Conservation (phyloP, 2,113 vertebrate species). For the Tupaia tana region DNA sequence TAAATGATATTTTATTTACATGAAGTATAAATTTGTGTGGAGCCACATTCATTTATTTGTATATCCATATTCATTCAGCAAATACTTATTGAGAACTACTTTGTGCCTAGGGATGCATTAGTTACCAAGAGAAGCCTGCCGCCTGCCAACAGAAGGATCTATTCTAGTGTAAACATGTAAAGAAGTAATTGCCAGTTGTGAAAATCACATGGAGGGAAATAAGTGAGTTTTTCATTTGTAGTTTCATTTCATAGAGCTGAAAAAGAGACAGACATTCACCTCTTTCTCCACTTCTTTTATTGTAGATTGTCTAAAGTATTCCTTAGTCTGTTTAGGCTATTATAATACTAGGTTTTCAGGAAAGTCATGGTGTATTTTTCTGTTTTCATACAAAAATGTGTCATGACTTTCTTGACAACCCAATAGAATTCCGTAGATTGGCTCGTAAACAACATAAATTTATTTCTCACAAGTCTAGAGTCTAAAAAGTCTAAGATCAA, state of each 20-base stretch:
- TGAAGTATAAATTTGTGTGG: not conserved
- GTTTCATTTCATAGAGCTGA: not conserved
- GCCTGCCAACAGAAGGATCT: not conserved
- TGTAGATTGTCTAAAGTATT: not conserved
- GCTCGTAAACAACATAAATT: not conserved
- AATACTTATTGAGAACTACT: not conserved
- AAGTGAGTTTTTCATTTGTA: slow-evolving; percentile 3
- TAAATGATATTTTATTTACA: not conserved
- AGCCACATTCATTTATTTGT: not conserved
- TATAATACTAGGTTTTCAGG: not conserved
- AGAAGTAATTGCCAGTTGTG: not conserved
- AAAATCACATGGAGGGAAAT: not conserved
- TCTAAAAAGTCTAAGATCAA: not conserved
- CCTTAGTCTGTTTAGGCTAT: not conserved
- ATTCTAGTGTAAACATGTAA: not conserved
- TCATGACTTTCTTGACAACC: too few relatives aligned
- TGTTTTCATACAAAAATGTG: too few relatives aligned
- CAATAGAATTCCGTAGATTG: not conserved
- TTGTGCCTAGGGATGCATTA: not conserved
- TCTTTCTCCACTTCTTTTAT: not conserved
- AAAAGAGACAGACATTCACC: not conserved
- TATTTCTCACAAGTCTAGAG: not conserved
- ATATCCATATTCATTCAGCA: not conserved
- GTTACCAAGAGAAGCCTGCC: not conserved
- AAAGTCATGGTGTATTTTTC: too few relatives aligned